These are phyloP conservation scores for Verasper variegatus DNA, from an alignment of 2,113 vertebrate genomes.

Conservation along the genomic window DNA sequence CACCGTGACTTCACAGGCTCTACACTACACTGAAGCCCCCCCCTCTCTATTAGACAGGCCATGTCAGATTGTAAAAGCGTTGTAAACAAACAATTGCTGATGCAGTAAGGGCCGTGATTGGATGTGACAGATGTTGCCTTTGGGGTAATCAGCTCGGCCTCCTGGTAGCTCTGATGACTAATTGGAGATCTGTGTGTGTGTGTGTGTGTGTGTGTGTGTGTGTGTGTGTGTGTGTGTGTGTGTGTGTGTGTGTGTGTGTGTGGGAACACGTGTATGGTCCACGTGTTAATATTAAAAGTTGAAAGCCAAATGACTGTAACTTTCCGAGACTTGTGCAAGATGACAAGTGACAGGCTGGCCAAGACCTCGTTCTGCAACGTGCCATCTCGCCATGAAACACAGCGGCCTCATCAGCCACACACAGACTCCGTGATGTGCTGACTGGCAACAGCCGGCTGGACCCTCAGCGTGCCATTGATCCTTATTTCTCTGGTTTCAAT, in stretches of 20 bases:
- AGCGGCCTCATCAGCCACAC: constrained; percentile 13
- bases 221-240: constrained; percentile 6
- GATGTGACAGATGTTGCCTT: not conserved
- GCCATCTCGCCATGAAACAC: constrained; percentile 19
- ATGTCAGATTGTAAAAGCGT: not conserved
- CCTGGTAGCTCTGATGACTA: constrained; percentile 7
- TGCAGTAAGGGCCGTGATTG: not conserved
- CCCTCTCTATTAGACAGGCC: not conserved
- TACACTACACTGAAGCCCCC: too few relatives aligned
- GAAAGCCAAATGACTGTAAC: constrained; percentile 4
- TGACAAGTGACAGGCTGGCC: constrained; percentile 27
- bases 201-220: constrained; percentile 2
- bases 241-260: constrained; percentile 5
- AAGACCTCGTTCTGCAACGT: not conserved
- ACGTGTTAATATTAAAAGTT: constrained; percentile 7
- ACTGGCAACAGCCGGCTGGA: constrained; percentile 23
- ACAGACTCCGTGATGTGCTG: constrained; percentile 6
- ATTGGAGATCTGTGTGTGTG: constrained; percentile 6
- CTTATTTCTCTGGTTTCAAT: constrained; percentile 7
- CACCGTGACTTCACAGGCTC: not conserved
- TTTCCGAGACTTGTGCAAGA: constrained; percentile 13
- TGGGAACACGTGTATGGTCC: not conserved
- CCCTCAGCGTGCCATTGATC: constrained; percentile 15
- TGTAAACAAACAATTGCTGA: not conserved
- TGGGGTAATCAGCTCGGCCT: not conserved